A percentile compares a stretch with the other conserved stretches of the same genome.
phyloP scores from a whole-genome alignment of 1,140 invertebrate species.

The Contarinia nasturtii region DNA sequence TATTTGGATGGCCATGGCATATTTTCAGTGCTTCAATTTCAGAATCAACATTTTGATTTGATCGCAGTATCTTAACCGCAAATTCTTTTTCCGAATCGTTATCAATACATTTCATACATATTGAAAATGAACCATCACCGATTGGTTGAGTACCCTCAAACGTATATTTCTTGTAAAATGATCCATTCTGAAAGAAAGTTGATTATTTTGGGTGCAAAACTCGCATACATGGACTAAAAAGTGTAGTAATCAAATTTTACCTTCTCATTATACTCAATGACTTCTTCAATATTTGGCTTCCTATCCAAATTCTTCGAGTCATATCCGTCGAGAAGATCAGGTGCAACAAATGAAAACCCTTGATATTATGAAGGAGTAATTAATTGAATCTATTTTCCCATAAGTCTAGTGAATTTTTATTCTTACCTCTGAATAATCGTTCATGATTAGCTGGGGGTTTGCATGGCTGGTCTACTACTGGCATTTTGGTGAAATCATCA shows the following conservation, averaged over 20 bases:
- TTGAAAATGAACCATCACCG: constrained; percentile 77
- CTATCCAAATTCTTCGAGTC: not conserved
- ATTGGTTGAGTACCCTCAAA: constrained; percentile 44
- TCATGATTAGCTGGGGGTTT: constrained; percentile 67
- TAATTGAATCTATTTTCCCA: not conserved
- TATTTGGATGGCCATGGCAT: constrained; percentile 75
- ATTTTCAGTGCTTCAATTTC: constrained; percentile 60
- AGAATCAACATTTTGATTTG: constrained; percentile 50
- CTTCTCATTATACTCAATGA: not conserved
- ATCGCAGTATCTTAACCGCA: constrained; percentile 81
- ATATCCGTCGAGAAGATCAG: constrained; percentile 32
- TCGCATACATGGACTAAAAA: too few species aligned
- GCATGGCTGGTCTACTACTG: constrained; percentile 76
- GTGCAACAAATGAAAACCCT: constrained; percentile 86
- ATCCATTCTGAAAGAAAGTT: constrained; percentile 39
- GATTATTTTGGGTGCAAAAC: not conserved
- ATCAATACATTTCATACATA: constrained; percentile 69
- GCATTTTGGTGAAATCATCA: constrained; percentile 85
- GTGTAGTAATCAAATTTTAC: too few species aligned
- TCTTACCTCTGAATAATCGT: constrained; percentile 60
- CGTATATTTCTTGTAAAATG: constrained; percentile 73
- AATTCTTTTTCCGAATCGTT: constrained; percentile 49
- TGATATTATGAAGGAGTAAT: constrained; percentile 1
- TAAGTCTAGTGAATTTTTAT: not conserved
- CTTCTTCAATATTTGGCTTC: not conserved